Evolutionary conservation across 2,797 vertebrate genomes (phyloP), one percentile per base, ranked within the genome.

Genomic region (Gymnopithys bicolor): DNA sequence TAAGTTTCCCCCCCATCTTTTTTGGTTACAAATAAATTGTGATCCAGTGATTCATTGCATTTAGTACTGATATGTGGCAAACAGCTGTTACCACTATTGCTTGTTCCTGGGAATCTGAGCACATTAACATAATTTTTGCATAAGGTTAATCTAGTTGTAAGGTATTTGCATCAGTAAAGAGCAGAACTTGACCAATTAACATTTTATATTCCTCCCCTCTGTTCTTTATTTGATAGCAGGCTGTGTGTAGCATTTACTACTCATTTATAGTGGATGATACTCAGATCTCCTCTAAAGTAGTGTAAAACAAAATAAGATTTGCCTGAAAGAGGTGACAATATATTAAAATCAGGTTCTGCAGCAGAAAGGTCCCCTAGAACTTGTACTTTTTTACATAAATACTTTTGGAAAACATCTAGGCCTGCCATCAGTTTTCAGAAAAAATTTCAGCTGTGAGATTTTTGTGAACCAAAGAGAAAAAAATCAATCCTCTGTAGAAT

Each of bases 391-490:
- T 69, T 45, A 10, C 8, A 21, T 16, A 12, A 1, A 2, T n/a
- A 6, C 45, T 37, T 35, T 64, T 46, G 51, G 70, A 91, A 90
- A 70, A 56, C 33, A 63, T 48, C 17, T 49, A 13, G 9, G 8
- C 23, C 14, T 74, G n/a, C 27, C 25, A 56, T 19, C 66, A 63
- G 10, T 81, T 22, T 87, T 69, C 69, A 12, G 13, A 22, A 75
- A 17, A 58, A 37, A 63, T 25, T 46, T 73, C 53, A 39, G 33
- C 28, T 74, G 10, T 68, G 43, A 67, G 82, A 79, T 89, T 95
- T 97, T 96, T 96, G 71, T 87, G 63, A 53, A 70, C 71, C 9
- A 59, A 77, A 62, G 68, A 46, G 75, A 78, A 74, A 92, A 87
- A 82, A 94, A 93, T 95, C 70, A 75, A 92, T 96, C 89, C 59